Conservation (phyloP, 1,140 invertebrate species). For the Drosophila teissieri region DNA sequence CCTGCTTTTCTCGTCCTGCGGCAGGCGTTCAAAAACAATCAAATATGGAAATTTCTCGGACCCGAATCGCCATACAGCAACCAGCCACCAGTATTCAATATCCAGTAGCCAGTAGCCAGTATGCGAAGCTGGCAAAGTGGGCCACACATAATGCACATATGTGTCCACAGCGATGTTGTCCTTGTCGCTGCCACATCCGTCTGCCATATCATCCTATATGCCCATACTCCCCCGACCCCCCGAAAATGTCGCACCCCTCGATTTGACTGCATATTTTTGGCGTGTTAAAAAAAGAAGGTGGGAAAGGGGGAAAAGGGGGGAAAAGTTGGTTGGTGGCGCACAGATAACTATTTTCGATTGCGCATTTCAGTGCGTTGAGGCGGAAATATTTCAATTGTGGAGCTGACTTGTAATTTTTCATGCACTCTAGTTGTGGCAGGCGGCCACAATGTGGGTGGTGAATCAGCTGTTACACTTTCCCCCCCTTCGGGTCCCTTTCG, state of each 20-base stretch:
- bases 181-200: slow-evolving; percentile 52
- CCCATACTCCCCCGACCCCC: background rate
- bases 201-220: slow-evolving; percentile 1
- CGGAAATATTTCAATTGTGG: slow-evolving; percentile 83
- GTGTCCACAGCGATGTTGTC: slow-evolving; percentile 39
- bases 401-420: slow-evolving; percentile 83
- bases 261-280: slow-evolving; percentile 55
- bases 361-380: slow-evolving; percentile 80
- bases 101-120: slow-evolving; percentile 10
- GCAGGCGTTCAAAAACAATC: slow-evolving; percentile 73
- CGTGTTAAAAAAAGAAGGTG: background rate
- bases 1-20: slow-evolving; percentile 34
- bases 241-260: background rate
- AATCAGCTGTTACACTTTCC: slow-evolving; percentile 50
- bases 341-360: slow-evolving; percentile 83
- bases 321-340: slow-evolving; percentile 2
- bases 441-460: slow-evolving; percentile 29
- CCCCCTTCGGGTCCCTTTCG: too few relatives aligned
- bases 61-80: slow-evolving; percentile 25
- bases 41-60: slow-evolving; percentile 74
- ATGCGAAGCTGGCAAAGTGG: background rate
- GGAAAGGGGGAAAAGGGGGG: too few relatives aligned
- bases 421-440: slow-evolving; percentile 55
- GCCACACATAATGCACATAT: slow-evolving; percentile 61
- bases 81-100: slow-evolving; percentile 6